A percentile compares a stretch with the other conserved stretches of the same genome.
phyloP scores from a whole-genome alignment of 2,797 vertebrate species.

The Dallia pectoralis region DNA sequence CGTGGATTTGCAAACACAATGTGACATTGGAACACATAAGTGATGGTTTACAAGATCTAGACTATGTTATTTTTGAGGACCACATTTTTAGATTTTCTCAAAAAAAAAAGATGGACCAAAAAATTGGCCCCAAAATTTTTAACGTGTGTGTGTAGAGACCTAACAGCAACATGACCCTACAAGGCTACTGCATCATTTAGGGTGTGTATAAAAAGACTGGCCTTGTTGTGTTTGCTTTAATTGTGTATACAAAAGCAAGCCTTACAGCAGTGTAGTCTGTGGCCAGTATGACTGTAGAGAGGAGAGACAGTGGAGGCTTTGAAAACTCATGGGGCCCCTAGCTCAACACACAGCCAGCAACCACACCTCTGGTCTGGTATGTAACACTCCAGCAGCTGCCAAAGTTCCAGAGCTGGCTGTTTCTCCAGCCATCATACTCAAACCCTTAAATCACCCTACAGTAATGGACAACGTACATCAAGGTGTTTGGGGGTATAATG shows the following conservation, averaged over 20 bases:
- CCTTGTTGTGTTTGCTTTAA: neutral
- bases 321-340: neutral
- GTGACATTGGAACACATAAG: no score
- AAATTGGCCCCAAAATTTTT: no score
- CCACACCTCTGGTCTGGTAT: neutral
- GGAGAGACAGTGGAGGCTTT: neutral
- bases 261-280: neutral
- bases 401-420: slow-evolving; percentile 29
- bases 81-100: no score
- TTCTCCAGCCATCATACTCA: slow-evolving; percentile 23
- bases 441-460: slow-evolving; percentile 20
- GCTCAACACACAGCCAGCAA: neutral
- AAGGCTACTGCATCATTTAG: no score
- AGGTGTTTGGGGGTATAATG: neutral
- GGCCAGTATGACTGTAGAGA: neutral
- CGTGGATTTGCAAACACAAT: no score
- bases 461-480: neutral
- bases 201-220: neutral
- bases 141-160: no score
- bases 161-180: no score
- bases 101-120: no score
- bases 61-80: no score
- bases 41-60: slow-evolving; percentile 7
- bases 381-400: slow-evolving; percentile 31
- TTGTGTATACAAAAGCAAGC: neutral